These are phyloP conservation scores for Spisula solida DNA, from an alignment of 2,888 invertebrate species.

Conservation along the genomic window DNA sequence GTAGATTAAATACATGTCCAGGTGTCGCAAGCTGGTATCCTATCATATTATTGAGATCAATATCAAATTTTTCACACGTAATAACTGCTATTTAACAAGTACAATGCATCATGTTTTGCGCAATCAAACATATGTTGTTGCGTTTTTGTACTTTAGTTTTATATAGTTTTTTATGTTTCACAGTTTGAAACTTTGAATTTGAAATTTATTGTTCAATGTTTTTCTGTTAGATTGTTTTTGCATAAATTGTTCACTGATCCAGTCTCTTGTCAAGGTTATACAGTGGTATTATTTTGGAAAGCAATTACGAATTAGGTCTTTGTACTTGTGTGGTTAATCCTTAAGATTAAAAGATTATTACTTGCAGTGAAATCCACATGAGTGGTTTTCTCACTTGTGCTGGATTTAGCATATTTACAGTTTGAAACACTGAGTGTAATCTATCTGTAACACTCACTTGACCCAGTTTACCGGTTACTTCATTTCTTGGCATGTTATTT, in stretches of 20 bases:
- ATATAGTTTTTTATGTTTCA: not conserved
- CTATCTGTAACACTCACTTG: conserved; percentile 18
- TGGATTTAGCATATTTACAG: not conserved
- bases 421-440: not conserved
- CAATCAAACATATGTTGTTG: not conserved
- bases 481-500: conserved; percentile 12
- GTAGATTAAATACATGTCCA: not conserved
- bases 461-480: conserved; percentile 1
- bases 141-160: not conserved
- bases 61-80: too few species aligned
- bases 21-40: too few species aligned
- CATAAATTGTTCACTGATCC: not conserved
- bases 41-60: too few species aligned
- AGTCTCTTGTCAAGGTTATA: not conserved
- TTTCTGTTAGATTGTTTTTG: not conserved
- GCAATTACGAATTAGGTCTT: not conserved
- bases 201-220: not conserved
- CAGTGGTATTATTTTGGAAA: not conserved
- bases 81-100: too few species aligned
- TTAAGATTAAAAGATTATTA: conserved; percentile 12
- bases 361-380: not conserved
- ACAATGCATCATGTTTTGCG: not conserved
- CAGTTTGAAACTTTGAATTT: not conserved
- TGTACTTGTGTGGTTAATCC: not conserved
- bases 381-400: not conserved